Conservation (phyloP, 2,113 vertebrate species). For the Emydocephalus ijimae region DNA sequence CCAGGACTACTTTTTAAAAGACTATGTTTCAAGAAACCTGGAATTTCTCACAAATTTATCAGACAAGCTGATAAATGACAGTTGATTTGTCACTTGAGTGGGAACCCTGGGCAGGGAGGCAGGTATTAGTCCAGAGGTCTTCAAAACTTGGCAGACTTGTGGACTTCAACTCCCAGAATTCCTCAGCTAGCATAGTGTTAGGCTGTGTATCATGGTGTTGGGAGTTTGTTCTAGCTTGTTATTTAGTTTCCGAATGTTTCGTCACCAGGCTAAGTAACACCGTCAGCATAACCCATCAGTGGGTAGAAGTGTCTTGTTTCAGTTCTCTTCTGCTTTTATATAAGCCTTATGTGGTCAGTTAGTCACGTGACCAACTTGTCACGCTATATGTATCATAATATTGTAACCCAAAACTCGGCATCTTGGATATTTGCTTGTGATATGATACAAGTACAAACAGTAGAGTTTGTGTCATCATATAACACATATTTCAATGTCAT, state of each 20-base stretch:
- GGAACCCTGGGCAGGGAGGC: not conserved
- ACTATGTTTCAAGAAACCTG: not conserved
- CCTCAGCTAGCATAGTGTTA: no score
- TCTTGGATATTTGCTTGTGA: not conserved
- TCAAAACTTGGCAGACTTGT: no score
- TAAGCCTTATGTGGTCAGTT: not conserved
- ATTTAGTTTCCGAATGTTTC: not conserved
- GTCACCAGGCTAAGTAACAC: not conserved
- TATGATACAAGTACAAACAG: not conserved
- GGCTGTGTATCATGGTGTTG: not conserved
- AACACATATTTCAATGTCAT: not conserved
- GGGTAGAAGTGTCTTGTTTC: not conserved
- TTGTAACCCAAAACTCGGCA: not conserved
- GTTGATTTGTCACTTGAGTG: not conserved
- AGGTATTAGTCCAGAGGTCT: no score
- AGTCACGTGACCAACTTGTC: not conserved
- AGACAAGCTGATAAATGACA: not conserved
- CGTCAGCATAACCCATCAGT: not conserved
- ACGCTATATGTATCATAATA: not conserved
- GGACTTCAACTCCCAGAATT: no score
- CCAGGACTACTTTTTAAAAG: not conserved
- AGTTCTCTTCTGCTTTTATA: not conserved
- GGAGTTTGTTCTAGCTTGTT: not conserved
- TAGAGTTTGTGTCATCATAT: not conserved
- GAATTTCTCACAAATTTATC: not conserved